A percentile compares a stretch with the other conserved stretches of the same genome.
Conservation (phyloP, 2,113 vertebrate species). For the Ibidorhyncha struthersii region DNA sequence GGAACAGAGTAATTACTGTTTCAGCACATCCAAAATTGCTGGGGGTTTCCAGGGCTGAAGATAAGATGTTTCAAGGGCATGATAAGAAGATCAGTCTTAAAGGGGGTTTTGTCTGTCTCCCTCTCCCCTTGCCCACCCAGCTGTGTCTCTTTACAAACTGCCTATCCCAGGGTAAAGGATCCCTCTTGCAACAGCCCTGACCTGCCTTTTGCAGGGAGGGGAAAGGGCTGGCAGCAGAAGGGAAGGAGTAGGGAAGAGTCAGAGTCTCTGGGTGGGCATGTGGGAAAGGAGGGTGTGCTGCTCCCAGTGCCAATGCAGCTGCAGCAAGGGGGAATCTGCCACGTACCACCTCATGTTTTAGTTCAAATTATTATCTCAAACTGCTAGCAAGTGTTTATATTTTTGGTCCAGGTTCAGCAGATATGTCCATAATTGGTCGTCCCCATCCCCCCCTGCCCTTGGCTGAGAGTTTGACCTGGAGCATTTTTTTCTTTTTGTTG, state of each 20-base stretch:
- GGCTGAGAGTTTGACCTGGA: neutral
- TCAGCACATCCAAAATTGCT: neutral
- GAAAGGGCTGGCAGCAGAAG: neutral
- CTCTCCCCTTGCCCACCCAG: neutral
- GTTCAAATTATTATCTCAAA: neutral
- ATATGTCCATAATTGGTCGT: neutral
- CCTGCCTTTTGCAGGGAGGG: accelerated
- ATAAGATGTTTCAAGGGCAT: neutral
- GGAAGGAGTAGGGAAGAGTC: neutral
- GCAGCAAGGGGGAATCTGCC: neutral
- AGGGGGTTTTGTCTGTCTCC: neutral
- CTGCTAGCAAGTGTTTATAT: neutral
- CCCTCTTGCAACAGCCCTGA: neutral
- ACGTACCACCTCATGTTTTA: neutral
- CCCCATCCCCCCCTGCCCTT: neutral
- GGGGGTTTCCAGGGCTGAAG: neutral
- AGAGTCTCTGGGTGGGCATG: accelerated
- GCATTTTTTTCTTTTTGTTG: neutral
- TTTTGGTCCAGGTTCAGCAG: neutral
- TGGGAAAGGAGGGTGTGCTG: neutral
- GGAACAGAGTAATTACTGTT: neutral
- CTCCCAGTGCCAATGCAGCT: accelerated
- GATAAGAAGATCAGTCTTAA: neutral
- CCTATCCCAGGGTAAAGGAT: neutral
- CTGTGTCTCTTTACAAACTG: neutral